Percentiles rank a stretch among this genome's conserved stretches.
phyloP scores from a whole-genome alignment of 1,140 invertebrate species.

The Hydropsyche tenuis region DNA sequence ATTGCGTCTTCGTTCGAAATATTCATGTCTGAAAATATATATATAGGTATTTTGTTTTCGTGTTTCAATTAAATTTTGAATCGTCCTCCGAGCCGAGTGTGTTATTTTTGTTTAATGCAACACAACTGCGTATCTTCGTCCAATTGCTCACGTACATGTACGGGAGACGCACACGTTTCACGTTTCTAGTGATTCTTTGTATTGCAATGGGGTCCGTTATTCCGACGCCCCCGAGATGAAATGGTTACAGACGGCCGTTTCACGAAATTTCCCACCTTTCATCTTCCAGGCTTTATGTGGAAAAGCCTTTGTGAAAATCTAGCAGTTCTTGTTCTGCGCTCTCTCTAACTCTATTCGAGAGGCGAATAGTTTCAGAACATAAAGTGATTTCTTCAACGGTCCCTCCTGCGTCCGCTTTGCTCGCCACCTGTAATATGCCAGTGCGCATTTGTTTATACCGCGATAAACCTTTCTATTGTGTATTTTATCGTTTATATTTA shows the following conservation, averaged over 20 bases:
- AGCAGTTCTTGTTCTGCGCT: slow-evolving; percentile 9
- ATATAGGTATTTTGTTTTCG: no score
- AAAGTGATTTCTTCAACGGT: background rate
- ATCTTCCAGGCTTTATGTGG: slow-evolving; percentile 29
- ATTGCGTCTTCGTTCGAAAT: no score
- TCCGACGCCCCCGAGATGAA: slow-evolving; percentile 34
- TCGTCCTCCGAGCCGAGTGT: background rate
- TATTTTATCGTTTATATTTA: slow-evolving; percentile 3
- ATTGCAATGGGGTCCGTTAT: slow-evolving; percentile 26
- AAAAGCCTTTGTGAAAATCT: slow-evolving; percentile 33
- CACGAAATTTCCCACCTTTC: slow-evolving; percentile 36
- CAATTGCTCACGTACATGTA: background rate
- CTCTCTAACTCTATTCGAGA: background rate
- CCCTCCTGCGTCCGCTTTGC: background rate
- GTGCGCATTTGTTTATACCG: background rate
- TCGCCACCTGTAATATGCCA: background rate
- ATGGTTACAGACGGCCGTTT: slow-evolving; percentile 37
- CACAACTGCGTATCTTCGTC: background rate
- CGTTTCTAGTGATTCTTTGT: slow-evolving; percentile 26
- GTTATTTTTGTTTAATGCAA: background rate
- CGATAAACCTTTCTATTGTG: background rate
- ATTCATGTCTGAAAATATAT: no score
- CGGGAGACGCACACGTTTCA: background rate
- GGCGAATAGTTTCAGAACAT: background rate
- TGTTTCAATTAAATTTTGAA: no score